Percentiles rank a stretch among this genome's conserved stretches.
phyloP scores from a whole-genome alignment of 2,113 vertebrate genomes.

The Oreotragus oreotragus region DNA sequence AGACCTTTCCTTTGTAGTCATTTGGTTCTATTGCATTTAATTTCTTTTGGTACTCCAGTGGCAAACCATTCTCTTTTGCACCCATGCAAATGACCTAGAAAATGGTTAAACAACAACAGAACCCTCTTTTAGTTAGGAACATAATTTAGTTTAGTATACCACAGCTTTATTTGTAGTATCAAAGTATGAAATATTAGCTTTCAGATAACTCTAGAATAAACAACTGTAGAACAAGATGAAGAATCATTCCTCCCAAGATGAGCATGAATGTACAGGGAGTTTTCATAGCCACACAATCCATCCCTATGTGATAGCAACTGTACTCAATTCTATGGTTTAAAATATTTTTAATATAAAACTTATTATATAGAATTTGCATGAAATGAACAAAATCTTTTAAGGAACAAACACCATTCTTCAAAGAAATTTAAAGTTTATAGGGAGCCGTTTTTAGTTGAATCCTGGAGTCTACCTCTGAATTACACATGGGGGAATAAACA shows the following conservation, averaged over 20 bases:
- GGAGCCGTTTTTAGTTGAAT: background rate
- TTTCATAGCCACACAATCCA: background rate
- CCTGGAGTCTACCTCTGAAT: background rate
- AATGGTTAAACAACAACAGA: background rate
- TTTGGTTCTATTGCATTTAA: constrained; percentile 89
- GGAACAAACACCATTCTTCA: background rate
- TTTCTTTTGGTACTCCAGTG: constrained; percentile 85
- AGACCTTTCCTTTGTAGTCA: constrained; percentile 87
- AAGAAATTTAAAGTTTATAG: background rate
- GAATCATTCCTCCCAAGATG: background rate
- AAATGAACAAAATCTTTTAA: background rate
- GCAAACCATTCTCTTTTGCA: constrained; percentile 90
- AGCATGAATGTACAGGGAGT: background rate
- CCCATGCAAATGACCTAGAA: constrained; percentile 91
- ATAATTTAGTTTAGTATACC: background rate
- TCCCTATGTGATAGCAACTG: background rate
- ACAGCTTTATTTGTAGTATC: background rate
- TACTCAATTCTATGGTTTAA: background rate
- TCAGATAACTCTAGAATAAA: background rate
- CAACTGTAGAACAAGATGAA: background rate
- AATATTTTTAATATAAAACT: background rate
- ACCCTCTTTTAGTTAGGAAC: constrained; percentile 18
- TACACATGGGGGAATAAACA: background rate
- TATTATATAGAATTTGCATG: background rate
- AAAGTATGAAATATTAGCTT: background rate